phyloP scores from a whole-genome alignment of 2,797 vertebrate species.

The Brotula barbata region DNA sequence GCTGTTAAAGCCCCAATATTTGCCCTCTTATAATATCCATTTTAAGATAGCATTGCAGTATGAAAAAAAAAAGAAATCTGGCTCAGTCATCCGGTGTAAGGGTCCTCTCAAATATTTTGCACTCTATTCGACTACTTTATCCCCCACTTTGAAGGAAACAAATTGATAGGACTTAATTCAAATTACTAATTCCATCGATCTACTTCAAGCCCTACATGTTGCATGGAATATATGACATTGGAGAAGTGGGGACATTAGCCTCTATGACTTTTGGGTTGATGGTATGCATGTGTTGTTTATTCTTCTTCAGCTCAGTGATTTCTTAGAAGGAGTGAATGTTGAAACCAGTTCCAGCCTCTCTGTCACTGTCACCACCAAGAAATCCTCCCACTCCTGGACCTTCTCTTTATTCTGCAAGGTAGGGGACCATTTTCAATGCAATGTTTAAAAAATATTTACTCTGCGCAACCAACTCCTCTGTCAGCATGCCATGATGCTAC shows the following conservation, averaged over 20 bases:
- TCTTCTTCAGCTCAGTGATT: conserved; percentile 88
- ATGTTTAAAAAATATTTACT: background rate
- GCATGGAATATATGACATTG: no score
- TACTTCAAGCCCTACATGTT: no score
- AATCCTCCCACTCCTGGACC: conserved; percentile 93
- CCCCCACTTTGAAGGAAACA: background rate
- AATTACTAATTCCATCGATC: background rate
- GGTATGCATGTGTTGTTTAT: background rate
- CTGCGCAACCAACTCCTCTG: background rate
- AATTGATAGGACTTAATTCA: background rate
- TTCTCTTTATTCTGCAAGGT: conserved; percentile 98
- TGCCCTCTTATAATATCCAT: no score
- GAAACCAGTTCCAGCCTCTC: conserved; percentile 92
- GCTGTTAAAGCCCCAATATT: no score
- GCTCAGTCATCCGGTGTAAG: no score
- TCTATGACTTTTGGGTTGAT: background rate
- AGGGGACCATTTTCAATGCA: conserved; percentile 42
- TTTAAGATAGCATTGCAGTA: no score
- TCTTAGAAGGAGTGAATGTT: conserved; percentile 91
- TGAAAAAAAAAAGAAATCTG: no score
- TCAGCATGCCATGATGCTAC: background rate
- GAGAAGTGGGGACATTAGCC: background rate
- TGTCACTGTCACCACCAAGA: conserved; percentile 95
- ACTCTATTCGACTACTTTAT: no score
- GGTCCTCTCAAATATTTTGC: no score